These are phyloP conservation scores for Agonopterix heracliana DNA, from an alignment of 2,888 invertebrate genomes.

Conservation along the genomic window DNA sequence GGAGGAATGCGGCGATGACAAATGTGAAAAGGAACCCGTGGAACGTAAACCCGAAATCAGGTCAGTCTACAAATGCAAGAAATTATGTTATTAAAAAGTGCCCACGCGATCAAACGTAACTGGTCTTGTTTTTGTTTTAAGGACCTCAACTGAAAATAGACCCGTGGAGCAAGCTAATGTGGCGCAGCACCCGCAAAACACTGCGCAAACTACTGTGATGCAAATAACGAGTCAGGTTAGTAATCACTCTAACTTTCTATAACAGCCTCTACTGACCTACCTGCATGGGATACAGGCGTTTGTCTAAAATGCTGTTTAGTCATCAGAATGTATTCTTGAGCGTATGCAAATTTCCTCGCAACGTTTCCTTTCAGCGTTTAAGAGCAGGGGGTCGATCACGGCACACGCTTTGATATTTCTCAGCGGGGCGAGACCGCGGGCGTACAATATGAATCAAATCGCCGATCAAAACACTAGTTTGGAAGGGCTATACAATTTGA, in stretches of 20 bases:
- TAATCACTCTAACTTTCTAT: background rate
- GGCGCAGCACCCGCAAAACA: slow-evolving; percentile 40
- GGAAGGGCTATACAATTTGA: too few species aligned
- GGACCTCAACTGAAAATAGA: slow-evolving; percentile 42
- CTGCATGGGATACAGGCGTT: too few species aligned
- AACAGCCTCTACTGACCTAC: too few species aligned
- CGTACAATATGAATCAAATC: too few species aligned
- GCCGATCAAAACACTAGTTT: too few species aligned
- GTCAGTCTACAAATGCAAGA: slow-evolving; percentile 21
- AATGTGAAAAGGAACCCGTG: slow-evolving; percentile 47
- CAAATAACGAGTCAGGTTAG: slow-evolving; percentile 65
- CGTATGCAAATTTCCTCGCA: too few species aligned
- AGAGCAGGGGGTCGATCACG: too few species aligned
- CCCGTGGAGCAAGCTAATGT: slow-evolving; percentile 29
- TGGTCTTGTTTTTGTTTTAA: slow-evolving; percentile 16
- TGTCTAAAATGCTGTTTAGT: too few species aligned
- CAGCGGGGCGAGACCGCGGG: too few species aligned
- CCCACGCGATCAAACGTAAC: background rate
- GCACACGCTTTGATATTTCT: too few species aligned
- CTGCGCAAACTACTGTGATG: slow-evolving; percentile 48
- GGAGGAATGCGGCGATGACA: slow-evolving; percentile 50
- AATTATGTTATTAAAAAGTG: background rate
- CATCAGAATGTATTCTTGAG: too few species aligned
- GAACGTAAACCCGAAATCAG: slow-evolving; percentile 53
- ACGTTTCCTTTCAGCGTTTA: too few species aligned